phyloP scores from a whole-genome alignment of 2,113 vertebrate species.

The Centropristis striata region DNA sequence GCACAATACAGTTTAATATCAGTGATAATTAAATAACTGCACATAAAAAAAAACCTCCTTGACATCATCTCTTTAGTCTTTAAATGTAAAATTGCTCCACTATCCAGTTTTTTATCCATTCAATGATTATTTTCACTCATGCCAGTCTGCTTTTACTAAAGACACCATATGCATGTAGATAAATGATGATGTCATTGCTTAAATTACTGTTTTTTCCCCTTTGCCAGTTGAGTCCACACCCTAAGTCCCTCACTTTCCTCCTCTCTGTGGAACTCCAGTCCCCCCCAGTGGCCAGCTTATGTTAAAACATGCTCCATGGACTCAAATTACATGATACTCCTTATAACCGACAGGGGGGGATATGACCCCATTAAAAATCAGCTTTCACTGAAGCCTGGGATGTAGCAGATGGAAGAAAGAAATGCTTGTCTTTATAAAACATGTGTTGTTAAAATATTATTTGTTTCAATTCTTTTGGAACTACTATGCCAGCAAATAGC shows the following conservation, averaged over 20 bases:
- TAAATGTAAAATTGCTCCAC: neutral
- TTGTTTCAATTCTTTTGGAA: neutral
- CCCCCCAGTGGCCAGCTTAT: conserved; percentile 35
- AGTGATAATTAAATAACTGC: too few species aligned
- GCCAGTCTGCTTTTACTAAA: neutral
- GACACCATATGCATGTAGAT: neutral
- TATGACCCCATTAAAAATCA: conserved; percentile 36
- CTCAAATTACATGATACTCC: neutral
- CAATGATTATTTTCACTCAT: neutral
- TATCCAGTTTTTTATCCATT: neutral
- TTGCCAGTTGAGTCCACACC: conserved; percentile 18
- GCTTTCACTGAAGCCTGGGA: neutral
- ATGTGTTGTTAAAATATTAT: neutral
- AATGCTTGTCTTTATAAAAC: neutral
- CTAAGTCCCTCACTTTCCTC: neutral
- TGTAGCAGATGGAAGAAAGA: neutral
- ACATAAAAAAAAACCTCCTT: neutral
- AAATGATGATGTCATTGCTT: neutral
- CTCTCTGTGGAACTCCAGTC: conserved; percentile 7
- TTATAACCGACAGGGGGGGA: conserved; percentile 70
- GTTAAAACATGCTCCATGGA: neutral
- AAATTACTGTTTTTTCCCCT: too few species aligned
- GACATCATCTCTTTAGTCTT: neutral
- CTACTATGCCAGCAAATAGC: neutral
- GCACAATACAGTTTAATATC: neutral